Conservation (phyloP, 2,888 invertebrate species). For the Caradrina clavipalpis region DNA sequence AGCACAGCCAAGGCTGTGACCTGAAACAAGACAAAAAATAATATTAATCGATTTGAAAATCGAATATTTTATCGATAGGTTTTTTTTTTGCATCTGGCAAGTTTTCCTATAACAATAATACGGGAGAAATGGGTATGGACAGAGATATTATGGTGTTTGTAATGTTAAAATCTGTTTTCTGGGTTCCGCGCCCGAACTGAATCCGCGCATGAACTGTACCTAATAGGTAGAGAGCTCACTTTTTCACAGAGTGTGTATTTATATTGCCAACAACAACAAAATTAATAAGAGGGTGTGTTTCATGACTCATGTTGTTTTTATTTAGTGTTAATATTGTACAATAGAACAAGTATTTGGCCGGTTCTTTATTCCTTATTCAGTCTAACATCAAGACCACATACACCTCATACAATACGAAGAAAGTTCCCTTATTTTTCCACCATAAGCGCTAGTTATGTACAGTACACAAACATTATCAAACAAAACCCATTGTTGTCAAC, state of each 20-base stretch:
- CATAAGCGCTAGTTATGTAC: not conserved
- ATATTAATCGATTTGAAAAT: constrained; percentile 42
- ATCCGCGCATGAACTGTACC: too few species aligned
- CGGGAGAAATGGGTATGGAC: not conserved
- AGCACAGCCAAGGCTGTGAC: constrained; percentile 90
- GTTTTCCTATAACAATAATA: not conserved
- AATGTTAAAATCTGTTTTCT: not conserved
- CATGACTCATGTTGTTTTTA: too few species aligned
- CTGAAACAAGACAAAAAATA: constrained; percentile 84
- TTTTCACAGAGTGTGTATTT: too few species aligned
- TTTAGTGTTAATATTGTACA: too few species aligned
- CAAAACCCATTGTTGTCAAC: constrained; percentile 42
- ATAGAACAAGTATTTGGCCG: too few species aligned
- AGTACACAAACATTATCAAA: constrained; percentile 41
- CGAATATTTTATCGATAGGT: constrained; percentile 24
- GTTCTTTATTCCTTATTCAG: too few species aligned
- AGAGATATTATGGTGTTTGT: not conserved
- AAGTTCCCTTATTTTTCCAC: constrained; percentile 22
- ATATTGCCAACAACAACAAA: too few species aligned
- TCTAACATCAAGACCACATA: not conserved
- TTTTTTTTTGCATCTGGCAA: constrained; percentile 48
- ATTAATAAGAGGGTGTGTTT: too few species aligned
- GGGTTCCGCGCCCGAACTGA: too few species aligned
- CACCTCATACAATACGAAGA: not conserved
- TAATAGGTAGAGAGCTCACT: too few species aligned